phyloP scores from a whole-genome alignment of 1,140 invertebrate genomes.

The Drosophila pruinosa region DNA sequence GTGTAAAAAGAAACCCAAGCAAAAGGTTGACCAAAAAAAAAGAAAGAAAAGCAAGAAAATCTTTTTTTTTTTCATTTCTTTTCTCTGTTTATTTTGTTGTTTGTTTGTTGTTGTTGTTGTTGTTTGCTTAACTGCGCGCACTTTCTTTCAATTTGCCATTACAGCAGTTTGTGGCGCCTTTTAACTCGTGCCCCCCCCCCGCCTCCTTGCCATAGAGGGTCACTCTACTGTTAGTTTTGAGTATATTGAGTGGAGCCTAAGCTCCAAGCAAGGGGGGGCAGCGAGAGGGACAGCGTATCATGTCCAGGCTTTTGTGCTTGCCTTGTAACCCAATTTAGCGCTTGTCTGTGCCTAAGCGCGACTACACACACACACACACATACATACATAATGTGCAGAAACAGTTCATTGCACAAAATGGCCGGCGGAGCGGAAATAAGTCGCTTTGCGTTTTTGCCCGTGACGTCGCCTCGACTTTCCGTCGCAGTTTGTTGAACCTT shows the following conservation, averaged over 20 bases:
- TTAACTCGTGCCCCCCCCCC: slow-evolving; percentile 5
- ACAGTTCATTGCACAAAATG: slow-evolving; percentile 40
- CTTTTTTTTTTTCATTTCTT: neutral
- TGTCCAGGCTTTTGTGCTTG: slow-evolving; percentile 56
- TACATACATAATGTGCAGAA: slow-evolving; percentile 10
- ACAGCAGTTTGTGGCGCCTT: slow-evolving; percentile 46
- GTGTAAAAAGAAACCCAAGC: slow-evolving; percentile 51
- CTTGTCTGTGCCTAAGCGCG: slow-evolving; percentile 32
- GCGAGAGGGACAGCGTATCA: neutral
- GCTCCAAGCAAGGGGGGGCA: neutral
- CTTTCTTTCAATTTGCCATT: slow-evolving; percentile 39
- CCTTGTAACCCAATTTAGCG: slow-evolving; percentile 70
- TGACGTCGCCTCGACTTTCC: slow-evolving; percentile 50
- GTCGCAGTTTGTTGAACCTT: slow-evolving; percentile 65
- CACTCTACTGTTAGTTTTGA: slow-evolving; percentile 3
- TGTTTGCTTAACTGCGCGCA: slow-evolving; percentile 36
- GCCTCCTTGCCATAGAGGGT: neutral
- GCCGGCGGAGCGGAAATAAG: slow-evolving; percentile 41
- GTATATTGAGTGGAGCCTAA: slow-evolving; percentile 22
- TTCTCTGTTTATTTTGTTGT: slow-evolving; percentile 1
- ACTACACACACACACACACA: slow-evolving; percentile 7
- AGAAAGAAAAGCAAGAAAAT: slow-evolving; percentile 22
- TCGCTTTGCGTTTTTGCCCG: slow-evolving; percentile 35
- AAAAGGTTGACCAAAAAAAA: slow-evolving; percentile 49
- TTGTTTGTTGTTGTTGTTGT: slow-evolving; percentile 26